Percentiles rank a stretch among this genome's conserved stretches.
phyloP scores from a whole-genome alignment of 35 echinoderm and acorn worm species.

The Lytechinus pictus region DNA sequence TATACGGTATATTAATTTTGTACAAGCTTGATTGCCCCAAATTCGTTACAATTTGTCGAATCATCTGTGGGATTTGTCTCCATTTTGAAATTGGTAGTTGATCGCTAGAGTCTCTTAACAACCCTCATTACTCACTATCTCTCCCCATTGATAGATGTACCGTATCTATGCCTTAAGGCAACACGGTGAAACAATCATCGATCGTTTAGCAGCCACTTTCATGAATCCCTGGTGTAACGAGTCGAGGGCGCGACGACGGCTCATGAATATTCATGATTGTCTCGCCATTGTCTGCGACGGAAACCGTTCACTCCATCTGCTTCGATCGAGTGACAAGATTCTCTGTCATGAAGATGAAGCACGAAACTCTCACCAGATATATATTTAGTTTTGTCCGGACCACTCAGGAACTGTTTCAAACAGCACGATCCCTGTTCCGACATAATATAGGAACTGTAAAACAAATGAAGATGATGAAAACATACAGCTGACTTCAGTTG shows the following conservation, averaged over 20 bases:
- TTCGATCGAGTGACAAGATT: not conserved
- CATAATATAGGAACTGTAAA: no score
- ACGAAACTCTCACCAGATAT: not conserved
- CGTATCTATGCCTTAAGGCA: not conserved
- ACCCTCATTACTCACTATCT: slow-evolving; percentile 7
- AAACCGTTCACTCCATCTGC: not conserved
- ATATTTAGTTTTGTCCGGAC: not conserved
- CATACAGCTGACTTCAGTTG: no score
- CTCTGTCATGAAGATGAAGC: not conserved
- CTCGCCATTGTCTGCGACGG: slow-evolving; percentile 6
- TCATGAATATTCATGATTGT: not conserved
- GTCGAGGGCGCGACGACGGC: not conserved
- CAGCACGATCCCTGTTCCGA: no score
- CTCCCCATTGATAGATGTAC: not conserved
- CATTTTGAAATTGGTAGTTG: not conserved
- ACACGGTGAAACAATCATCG: slow-evolving; percentile 10
- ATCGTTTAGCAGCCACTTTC: not conserved
- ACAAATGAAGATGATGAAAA: no score
- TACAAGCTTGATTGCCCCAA: not conserved
- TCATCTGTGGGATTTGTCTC: not conserved
- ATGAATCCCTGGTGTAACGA: not conserved
- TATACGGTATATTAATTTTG: not conserved
- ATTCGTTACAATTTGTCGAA: not conserved
- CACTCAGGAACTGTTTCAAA: not conserved
- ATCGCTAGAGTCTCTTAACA: not conserved